Percentiles rank a stretch among this genome's conserved stretches.
Conservation (phyloP, 1,140 invertebrate genomes). For the Antheraea pernyi region DNA sequence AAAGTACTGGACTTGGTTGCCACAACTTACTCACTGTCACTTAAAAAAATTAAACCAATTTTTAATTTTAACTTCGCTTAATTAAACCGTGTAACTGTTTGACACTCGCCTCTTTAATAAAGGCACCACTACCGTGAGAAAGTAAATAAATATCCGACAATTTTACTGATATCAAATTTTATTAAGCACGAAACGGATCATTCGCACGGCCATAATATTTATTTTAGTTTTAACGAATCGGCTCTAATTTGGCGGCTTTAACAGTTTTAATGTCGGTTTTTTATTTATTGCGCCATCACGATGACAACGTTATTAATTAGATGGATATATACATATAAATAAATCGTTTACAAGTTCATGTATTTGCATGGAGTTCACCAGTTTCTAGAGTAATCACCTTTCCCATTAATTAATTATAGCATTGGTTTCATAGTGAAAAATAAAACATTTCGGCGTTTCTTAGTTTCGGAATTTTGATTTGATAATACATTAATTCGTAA, state of each 20-base stretch:
- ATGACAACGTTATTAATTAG: slow-evolving; percentile 14
- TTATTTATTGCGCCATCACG: not conserved
- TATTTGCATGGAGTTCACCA: too few relatives aligned
- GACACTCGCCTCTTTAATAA: not conserved
- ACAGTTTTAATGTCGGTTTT: slow-evolving; percentile 5
- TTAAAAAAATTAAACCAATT: not conserved
- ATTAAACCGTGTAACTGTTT: not conserved
- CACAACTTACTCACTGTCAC: not conserved
- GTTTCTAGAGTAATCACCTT: not conserved
- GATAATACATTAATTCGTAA: too few relatives aligned
- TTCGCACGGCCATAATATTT: slow-evolving; percentile 13
- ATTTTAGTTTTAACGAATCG: slow-evolving; percentile 7
- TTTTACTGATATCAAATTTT: slow-evolving; percentile 9
- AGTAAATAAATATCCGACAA: slow-evolving; percentile 4
- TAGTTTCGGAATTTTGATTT: too few relatives aligned
- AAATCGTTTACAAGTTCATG: too few relatives aligned
- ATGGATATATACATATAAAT: not conserved
- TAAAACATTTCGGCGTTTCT: too few relatives aligned
- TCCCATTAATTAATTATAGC: not conserved
- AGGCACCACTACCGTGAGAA: slow-evolving; percentile 10
- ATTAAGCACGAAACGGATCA: slow-evolving; percentile 8
- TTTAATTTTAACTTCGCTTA: not conserved
- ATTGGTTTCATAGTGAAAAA: too few relatives aligned
- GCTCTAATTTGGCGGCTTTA: slow-evolving; percentile 13
- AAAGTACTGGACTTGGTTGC: too few relatives aligned